Percentiles rank a stretch among this genome's conserved stretches.
Conservation (phyloP, 2,888 invertebrate species). For the Lepidonotus clava region DNA sequence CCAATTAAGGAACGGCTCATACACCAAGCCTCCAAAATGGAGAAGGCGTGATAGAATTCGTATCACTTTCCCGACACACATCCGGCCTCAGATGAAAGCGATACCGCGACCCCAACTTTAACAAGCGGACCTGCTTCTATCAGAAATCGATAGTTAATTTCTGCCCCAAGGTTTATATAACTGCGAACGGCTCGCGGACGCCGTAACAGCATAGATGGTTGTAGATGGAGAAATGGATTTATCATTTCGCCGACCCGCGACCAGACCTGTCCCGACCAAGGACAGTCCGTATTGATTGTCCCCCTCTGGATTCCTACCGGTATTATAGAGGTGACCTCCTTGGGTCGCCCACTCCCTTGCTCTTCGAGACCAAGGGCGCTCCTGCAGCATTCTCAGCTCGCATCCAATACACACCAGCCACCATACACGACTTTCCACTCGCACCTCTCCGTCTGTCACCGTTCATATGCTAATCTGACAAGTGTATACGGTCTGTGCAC, state of each 20-base stretch:
- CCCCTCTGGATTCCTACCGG: not conserved
- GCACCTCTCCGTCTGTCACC: not conserved
- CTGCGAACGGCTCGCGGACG: not conserved
- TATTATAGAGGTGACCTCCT: not conserved
- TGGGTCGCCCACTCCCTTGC: not conserved
- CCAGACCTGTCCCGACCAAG: not conserved
- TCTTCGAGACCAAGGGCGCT: not conserved
- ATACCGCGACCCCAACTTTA: not conserved
- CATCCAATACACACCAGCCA: not conserved
- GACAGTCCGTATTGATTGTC: not conserved
- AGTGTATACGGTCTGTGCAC: too few relatives aligned
- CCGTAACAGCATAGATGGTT: not conserved
- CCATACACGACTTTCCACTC: constrained; percentile 12
- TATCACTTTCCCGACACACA: constrained; percentile 2
- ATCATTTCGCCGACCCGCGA: not conserved
- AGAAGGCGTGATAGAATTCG: not conserved
- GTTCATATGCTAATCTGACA: constrained; percentile 1
- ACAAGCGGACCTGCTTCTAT: not conserved
- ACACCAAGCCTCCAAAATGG: not conserved
- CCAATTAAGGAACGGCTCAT: not conserved
- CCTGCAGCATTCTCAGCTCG: not conserved
- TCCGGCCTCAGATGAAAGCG: not conserved
- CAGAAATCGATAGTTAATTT: constrained; percentile 38
- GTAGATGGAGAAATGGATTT: not conserved
- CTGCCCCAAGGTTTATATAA: constrained; percentile 14